phyloP scores from a whole-genome alignment of 2,113 vertebrate species.

The Saccopteryx leptura region DNA sequence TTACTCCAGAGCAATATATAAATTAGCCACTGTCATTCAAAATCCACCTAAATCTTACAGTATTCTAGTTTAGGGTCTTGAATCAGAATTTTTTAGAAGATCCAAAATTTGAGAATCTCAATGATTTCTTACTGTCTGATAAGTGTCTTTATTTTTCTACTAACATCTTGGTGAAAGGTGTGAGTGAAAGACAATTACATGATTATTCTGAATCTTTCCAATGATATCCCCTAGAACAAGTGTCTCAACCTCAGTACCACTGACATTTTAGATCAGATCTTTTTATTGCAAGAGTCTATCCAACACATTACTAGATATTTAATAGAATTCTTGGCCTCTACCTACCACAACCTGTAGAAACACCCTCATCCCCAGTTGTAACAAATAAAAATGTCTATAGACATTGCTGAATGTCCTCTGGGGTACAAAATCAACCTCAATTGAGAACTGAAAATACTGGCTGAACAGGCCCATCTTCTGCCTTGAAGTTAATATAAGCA shows the following conservation, averaged over 20 bases:
- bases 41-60: not conserved
- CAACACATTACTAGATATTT: not conserved
- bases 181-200: not conserved
- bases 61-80: not conserved
- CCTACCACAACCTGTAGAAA: not conserved
- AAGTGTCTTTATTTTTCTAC: conserved; percentile 17
- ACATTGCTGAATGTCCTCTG: not conserved
- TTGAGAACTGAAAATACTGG: not conserved
- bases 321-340: not conserved
- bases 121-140: not conserved
- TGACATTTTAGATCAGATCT: conserved; percentile 13
- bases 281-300: not conserved
- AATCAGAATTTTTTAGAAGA: not conserved
- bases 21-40: not conserved
- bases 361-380: not conserved
- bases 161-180: not conserved
- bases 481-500: not conserved
- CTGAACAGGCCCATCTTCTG: not conserved
- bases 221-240: not conserved
- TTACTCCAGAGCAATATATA: not conserved
- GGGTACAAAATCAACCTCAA: not conserved
- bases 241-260: not conserved
- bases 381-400: conserved; percentile 11
- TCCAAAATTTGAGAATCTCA: not conserved
- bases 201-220: conserved; percentile 31